phyloP scores from a whole-genome alignment of 2,113 vertebrate genomes.

The Stigmatopora argus region DNA sequence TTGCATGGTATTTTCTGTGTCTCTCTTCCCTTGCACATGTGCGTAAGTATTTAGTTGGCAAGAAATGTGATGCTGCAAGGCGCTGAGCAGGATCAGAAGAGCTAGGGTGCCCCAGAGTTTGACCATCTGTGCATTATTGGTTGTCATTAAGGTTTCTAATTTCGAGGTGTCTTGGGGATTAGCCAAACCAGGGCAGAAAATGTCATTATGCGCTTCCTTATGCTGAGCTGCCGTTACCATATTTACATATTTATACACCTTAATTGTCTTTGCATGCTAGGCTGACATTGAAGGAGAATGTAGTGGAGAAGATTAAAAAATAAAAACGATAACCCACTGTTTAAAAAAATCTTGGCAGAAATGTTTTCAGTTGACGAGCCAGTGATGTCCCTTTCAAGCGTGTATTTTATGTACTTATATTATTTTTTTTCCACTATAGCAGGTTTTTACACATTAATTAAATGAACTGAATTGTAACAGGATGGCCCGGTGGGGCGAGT shows the following conservation, averaged over 20 bases:
- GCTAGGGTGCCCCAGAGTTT: constrained; percentile 66
- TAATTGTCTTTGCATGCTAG: constrained; percentile 72
- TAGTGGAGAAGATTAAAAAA: neutral
- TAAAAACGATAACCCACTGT: neutral
- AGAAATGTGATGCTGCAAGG: constrained; percentile 51
- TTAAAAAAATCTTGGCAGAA: no score
- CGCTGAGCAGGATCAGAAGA: constrained; percentile 64
- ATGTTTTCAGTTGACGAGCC: neutral
- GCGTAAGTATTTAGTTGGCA: constrained; percentile 51
- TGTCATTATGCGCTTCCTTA: constrained; percentile 67
- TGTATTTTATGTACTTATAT: neutral
- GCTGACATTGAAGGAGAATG: constrained; percentile 64
- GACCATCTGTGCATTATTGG: constrained; percentile 76
- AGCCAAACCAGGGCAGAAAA: constrained; percentile 73
- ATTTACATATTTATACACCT: constrained; percentile 77
- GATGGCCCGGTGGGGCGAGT: no score
- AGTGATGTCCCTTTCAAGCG: neutral
- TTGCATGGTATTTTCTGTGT: constrained; percentile 35
- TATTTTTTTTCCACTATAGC: no score
- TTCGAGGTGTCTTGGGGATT: constrained; percentile 73
- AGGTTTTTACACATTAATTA: no score
- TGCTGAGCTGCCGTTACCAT: constrained; percentile 64
- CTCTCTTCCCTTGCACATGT: constrained; percentile 10
- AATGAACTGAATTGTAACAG: no score
- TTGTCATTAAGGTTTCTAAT: constrained; percentile 80